Conservation (phyloP, 2,797 vertebrate species). For the Bradypodion ventrale region DNA sequence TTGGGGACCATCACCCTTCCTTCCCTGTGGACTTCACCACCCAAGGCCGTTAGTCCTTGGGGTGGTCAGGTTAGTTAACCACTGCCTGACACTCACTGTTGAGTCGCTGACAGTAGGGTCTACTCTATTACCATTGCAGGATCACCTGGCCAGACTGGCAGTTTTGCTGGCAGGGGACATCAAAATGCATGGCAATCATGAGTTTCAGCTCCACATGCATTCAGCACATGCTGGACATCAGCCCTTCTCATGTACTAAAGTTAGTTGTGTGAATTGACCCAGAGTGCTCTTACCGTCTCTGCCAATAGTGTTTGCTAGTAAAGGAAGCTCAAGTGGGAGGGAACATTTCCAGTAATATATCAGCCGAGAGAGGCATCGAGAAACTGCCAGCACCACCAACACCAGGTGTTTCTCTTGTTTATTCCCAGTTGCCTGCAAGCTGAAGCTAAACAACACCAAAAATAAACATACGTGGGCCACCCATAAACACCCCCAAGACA, state of each 20-base stretch:
- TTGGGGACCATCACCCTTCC: too few species aligned
- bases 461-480: too few species aligned
- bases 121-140: too few species aligned
- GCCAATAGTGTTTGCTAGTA: background rate
- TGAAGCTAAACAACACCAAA: slow-evolving; percentile 23
- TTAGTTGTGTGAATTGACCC: background rate
- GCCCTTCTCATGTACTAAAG: background rate
- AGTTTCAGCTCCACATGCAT: background rate
- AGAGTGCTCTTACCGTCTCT: background rate
- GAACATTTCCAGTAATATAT: slow-evolving; percentile 3
- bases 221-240: too few species aligned
- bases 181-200: too few species aligned
- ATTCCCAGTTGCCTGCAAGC: slow-evolving; percentile 21
- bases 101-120: too few species aligned
- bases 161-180: too few species aligned
- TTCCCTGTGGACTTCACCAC: too few species aligned
- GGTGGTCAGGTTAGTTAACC: too few species aligned
- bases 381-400: background rate
- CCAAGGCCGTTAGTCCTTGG: too few species aligned
- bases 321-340: slow-evolving; percentile 2
- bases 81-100: too few species aligned
- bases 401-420: slow-evolving; percentile 26
- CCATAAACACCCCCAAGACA: slow-evolving; percentile 24
- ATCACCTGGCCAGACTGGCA: too few species aligned
- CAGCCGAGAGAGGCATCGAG: background rate